These are phyloP conservation scores for Drosophila auraria DNA, from an alignment of 1,140 invertebrate genomes.

Conservation along the genomic window DNA sequence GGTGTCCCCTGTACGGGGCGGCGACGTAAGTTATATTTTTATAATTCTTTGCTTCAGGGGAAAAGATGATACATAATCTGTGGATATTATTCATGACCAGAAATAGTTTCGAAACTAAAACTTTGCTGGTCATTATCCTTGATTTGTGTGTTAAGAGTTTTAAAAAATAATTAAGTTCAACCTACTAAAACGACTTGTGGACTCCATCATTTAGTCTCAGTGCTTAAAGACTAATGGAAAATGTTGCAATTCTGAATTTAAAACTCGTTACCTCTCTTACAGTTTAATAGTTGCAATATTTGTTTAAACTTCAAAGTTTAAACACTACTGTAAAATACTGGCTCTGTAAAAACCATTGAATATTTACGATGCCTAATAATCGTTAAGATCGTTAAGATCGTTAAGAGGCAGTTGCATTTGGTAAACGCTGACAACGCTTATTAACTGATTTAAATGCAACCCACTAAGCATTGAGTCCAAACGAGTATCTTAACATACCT, in stretches of 20 bases:
- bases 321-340: neutral
- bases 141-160: neutral
- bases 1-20: slow-evolving; percentile 92
- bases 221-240: slow-evolving; percentile 15
- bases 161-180: neutral
- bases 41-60: neutral
- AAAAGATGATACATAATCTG: neutral
- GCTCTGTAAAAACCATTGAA: neutral
- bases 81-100: neutral
- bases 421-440: neutral
- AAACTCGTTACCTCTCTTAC: slow-evolving; percentile 13
- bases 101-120: neutral
- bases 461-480: slow-evolving; percentile 46
- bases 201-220: slow-evolving; percentile 53
- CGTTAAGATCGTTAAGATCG: slow-evolving; percentile 2
- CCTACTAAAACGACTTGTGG: slow-evolving; percentile 32
- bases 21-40: slow-evolving; percentile 86
- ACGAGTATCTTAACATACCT: slow-evolving; percentile 24
- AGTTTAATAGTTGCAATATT: slow-evolving; percentile 6
- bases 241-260: slow-evolving; percentile 11
- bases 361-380: slow-evolving; percentile 22
- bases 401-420: slow-evolving; percentile 9
- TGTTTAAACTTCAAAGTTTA: slow-evolving; percentile 6
- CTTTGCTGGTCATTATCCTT: neutral
- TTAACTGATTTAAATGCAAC: slow-evolving; percentile 10